Evolutionary conservation across 2,888 invertebrate species (phyloP), one percentile per base, ranked within the genome.

Genomic region (Lymantria monacha): DNA sequence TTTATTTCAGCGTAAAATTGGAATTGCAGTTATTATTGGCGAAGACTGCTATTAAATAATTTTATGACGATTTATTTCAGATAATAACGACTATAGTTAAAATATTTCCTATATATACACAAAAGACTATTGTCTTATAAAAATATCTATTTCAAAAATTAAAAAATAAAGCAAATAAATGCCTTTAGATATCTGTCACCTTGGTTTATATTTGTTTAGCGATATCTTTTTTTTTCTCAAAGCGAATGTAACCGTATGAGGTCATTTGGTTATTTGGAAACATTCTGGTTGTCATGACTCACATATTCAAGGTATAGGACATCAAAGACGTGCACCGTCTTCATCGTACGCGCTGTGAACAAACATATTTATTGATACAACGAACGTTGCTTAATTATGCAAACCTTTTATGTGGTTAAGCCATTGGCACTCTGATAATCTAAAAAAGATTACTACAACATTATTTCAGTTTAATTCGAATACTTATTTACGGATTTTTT

Each of bases 241-340:
- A 70, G 72, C 61, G 68, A 57, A 66, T 68, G 66, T 72, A 72
- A 69, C 69, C 72, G 74, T 72, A 73, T 82, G 79, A 80, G 80
- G 79, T 83, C 82, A 81, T 77, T 72, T 63, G 53, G 67, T 57
- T 69, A 68, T 76, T 79, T 74, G 70, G 75, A 74, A 77, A 75
- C 64, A 74, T 76, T 75, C 58, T 70, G 72, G 68, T 57, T 62
- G 48, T 53, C 3, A 50, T 73, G 74, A 74, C 49, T 73, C 74
- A 77, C 54, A 59, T 57, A 50, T 63, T 59, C 65, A 68, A 73
- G 74, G 70, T 70, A 66, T 61, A 66, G 66, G 57, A 72, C 72
- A 72, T 74, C 74, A 77, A 74, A 74, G 70, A 49, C 56, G 57
- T 51, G 38, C 15, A 48, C 43, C 48, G 45, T 44, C 44, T 54